phyloP scores from a whole-genome alignment of 2,113 vertebrate species.

The Charina bottae region DNA sequence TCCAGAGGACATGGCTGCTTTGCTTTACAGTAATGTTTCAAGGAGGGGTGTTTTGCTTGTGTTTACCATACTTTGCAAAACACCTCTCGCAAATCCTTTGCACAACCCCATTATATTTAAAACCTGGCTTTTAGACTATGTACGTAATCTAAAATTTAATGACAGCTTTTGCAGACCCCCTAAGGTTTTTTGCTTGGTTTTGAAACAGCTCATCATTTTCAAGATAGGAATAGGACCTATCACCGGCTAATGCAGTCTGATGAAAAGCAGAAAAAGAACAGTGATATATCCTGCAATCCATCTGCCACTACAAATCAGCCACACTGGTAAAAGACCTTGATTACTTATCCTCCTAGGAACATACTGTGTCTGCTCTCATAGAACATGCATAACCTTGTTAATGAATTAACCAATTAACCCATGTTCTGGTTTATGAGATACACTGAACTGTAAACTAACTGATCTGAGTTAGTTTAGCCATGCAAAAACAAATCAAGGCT shows the following conservation, averaged over 20 bases:
- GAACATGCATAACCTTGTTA: background rate
- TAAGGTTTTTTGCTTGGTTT: background rate
- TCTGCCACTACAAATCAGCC: background rate
- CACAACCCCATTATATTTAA: background rate
- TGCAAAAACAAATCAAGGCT: background rate
- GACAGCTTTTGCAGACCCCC: background rate
- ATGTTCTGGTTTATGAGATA: background rate
- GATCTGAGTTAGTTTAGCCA: background rate
- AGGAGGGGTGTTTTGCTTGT: background rate
- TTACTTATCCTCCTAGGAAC: background rate
- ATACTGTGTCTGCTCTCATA: background rate
- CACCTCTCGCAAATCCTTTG: background rate
- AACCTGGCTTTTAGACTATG: background rate
- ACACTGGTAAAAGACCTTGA: background rate
- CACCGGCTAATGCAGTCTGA: background rate
- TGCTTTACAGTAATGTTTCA: background rate
- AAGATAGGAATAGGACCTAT: background rate
- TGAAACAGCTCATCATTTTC: background rate
- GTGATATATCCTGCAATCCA: background rate
- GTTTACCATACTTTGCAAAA: background rate
- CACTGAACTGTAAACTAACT: background rate
- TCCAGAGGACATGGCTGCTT: background rate
- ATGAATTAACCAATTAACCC: background rate
- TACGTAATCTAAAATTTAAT: background rate
- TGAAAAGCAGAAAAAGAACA: background rate